These are phyloP conservation scores for Montipora efflorescens DNA, from an alignment of 64 coral and sea anemone species.

Conservation along the genomic window DNA sequence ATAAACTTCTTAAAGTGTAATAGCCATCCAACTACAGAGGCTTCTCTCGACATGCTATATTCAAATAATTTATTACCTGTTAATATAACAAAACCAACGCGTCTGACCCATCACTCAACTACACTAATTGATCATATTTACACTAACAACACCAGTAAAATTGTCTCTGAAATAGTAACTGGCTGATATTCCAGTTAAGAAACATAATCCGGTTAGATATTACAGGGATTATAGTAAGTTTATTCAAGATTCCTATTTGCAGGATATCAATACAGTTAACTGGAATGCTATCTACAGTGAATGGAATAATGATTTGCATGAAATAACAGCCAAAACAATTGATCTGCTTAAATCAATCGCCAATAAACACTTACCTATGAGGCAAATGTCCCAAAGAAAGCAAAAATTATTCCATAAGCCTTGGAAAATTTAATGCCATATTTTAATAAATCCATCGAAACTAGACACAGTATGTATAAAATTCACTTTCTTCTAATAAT, in stretches of 20 bases:
- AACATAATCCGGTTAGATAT: too few species aligned
- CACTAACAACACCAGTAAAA: background rate
- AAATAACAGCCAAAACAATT: background rate
- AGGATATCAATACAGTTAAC: background rate
- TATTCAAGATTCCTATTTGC: background rate
- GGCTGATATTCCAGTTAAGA: background rate
- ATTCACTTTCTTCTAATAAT: too few species aligned
- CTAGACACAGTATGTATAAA: too few species aligned
- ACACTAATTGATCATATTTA: background rate
- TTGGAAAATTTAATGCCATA: too few species aligned
- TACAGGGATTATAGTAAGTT: too few species aligned
- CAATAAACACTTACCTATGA: background rate
- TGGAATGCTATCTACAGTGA: background rate
- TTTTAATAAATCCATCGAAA: too few species aligned
- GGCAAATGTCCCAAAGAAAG: background rate
- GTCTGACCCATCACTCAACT: too few species aligned
- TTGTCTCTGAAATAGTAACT: background rate
- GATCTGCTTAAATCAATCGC: background rate
- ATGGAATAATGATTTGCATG: background rate
- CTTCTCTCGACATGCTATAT: too few species aligned
- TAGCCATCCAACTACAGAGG: too few species aligned
- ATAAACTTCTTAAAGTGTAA: too few species aligned
- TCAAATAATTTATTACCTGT: too few species aligned
- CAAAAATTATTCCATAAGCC: background rate
- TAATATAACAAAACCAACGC: too few species aligned